A percentile compares a stretch with the other conserved stretches of the same genome.
Conservation (phyloP, 2,797 vertebrate species). For the Rhabdophis nuchalis region DNA sequence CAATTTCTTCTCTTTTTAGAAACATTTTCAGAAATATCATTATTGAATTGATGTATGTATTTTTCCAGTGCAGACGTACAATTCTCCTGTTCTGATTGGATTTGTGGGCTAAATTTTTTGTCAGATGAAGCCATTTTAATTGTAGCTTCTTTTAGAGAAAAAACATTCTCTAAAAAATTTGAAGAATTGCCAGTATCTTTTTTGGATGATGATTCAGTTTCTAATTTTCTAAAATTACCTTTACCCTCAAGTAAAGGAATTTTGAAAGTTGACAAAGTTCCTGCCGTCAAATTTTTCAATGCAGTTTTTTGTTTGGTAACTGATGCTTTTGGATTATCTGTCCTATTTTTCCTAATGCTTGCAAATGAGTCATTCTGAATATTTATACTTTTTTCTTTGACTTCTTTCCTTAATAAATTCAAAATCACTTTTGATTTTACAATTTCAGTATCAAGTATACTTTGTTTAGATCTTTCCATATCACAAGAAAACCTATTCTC, state of each 20-base stretch:
- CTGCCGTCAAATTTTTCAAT: conserved; percentile 47
- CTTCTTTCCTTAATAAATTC: conserved; percentile 39
- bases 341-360: conserved; percentile 31
- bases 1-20: conserved; percentile 13
- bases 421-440: conserved; percentile 41
- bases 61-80: neutral
- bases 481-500: conserved; percentile 29
- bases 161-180: conserved; percentile 46
- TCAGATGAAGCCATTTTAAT: conserved; percentile 37
- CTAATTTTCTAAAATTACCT: conserved; percentile 36
- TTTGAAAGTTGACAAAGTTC: conserved; percentile 65
- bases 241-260: conserved; percentile 69
- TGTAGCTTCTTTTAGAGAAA: conserved; percentile 40
- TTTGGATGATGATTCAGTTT: conserved; percentile 45
- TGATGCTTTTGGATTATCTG: conserved; percentile 25
- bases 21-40: conserved; percentile 30
- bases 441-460: neutral
- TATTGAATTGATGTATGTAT: conserved; percentile 12
- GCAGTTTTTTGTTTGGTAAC: conserved; percentile 44
- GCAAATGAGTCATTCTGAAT: conserved; percentile 31
- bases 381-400: conserved; percentile 35
- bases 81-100: conserved; percentile 13
- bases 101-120: conserved; percentile 23
- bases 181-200: conserved; percentile 53
- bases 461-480: conserved; percentile 17